These are phyloP conservation scores for Gila robusta DNA, from an alignment of 2,797 vertebrate genomes.

Conservation along the genomic window DNA sequence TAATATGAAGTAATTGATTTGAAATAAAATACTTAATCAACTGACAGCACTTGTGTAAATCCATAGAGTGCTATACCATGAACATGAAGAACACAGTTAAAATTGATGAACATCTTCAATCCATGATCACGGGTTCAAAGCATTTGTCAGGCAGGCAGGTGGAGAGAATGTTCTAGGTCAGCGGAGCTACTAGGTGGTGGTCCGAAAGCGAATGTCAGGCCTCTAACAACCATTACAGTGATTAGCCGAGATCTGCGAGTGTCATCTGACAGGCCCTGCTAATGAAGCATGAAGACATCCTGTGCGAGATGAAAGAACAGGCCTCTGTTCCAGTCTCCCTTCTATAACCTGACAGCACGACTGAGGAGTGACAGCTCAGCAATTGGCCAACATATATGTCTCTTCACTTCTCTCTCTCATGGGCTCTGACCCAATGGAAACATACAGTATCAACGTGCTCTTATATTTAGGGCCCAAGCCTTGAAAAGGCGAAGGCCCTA, in stretches of 20 bases:
- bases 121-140: not conserved
- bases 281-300: conserved; percentile 59
- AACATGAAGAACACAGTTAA: not conserved
- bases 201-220: conserved; percentile 23
- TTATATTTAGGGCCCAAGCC: no score
- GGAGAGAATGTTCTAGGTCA: conserved; percentile 34
- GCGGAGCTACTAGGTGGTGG: not conserved
- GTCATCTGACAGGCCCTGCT: conserved; percentile 53
- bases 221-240: conserved; percentile 45
- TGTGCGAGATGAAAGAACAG: conserved; percentile 38
- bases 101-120: not conserved
- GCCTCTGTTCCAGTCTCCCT: conserved; percentile 12
- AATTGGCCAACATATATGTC: conserved; percentile 25
- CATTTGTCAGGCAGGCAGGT: conserved; percentile 22
- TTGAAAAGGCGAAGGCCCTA: no score
- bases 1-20: not conserved
- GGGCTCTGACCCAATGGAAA: conserved; percentile 10
- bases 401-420: not conserved
- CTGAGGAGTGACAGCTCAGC: conserved; percentile 22
- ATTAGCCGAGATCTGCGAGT: conserved; percentile 45
- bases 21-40: not conserved
- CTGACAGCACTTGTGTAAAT: not conserved
- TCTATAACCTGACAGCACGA: not conserved
- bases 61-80: not conserved
- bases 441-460: not conserved